These are phyloP conservation scores for Chionodraco myersi DNA, from an alignment of 2,113 vertebrate genomes.

Conservation along the genomic window DNA sequence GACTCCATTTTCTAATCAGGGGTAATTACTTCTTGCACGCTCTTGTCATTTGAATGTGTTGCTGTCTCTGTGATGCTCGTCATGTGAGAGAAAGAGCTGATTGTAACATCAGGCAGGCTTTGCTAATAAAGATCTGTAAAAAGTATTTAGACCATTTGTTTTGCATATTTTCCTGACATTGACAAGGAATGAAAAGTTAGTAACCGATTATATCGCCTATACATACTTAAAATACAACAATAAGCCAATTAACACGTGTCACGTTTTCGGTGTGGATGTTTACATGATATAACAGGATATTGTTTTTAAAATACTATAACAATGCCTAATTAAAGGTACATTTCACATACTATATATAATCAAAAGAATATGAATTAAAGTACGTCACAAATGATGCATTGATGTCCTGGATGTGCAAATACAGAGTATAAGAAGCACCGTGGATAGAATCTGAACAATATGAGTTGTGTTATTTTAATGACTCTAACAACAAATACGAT, in stretches of 20 bases:
- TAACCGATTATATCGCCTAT: not conserved
- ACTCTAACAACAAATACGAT: not conserved
- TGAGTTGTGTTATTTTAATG: constrained; percentile 4
- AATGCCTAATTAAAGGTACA: not conserved
- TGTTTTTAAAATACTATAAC: not conserved
- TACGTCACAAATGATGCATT: not conserved
- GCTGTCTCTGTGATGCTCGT: not conserved
- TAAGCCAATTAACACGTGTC: too few relatives aligned
- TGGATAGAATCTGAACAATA: not conserved
- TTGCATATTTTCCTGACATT: not conserved
- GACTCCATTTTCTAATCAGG: not conserved
- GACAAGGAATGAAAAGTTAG: not conserved
- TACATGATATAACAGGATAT: not conserved
- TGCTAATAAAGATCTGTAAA: not conserved
- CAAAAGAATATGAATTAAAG: not conserved
- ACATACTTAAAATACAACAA: not conserved
- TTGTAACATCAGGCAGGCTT: not conserved
- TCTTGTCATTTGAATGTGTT: constrained; percentile 7
- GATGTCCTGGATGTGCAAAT: not conserved
- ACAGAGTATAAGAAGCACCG: not conserved
- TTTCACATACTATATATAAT: not conserved
- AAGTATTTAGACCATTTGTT: not conserved
- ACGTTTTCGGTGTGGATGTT: not conserved
- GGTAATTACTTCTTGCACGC: constrained; percentile 6
- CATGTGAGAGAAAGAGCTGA: not conserved